Conservation (phyloP, 2,113 vertebrate genomes). For the Silurus meridionalis region DNA sequence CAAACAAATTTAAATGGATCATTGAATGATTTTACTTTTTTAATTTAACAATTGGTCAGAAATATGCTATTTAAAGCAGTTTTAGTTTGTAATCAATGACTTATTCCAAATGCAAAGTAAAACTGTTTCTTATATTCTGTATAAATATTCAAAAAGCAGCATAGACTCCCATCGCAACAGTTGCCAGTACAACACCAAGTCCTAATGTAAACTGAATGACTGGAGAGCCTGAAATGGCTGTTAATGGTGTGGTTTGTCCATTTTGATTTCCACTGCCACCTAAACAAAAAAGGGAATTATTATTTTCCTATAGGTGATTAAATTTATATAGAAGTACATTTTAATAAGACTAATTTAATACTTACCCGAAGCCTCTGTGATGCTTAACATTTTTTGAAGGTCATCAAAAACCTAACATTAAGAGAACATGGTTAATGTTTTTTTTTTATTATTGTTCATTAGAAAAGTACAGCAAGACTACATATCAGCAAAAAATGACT, state of each 20-base stretch:
- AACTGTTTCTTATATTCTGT: too few relatives aligned
- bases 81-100: neutral
- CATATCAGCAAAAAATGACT: neutral
- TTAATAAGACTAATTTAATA: too few relatives aligned
- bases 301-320: too few relatives aligned
- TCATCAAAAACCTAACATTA: conserved; percentile 71
- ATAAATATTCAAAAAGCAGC: conserved; percentile 33
- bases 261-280: conserved; percentile 28
- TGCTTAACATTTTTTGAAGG: conserved; percentile 72
- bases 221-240: conserved; percentile 30
- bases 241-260: neutral
- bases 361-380: conserved; percentile 50
- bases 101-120: neutral
- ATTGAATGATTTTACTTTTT: neutral
- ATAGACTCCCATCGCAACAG: conserved; percentile 63
- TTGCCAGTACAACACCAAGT: conserved; percentile 59
- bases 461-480: neutral
- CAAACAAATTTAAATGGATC: neutral
- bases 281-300: conserved; percentile 17
- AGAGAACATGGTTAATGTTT: neutral
- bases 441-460: neutral
- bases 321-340: too few relatives aligned
- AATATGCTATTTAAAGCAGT: neutral
- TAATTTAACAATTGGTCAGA: neutral
- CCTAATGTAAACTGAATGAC: conserved; percentile 61